Base-by-base conservation (phyloP, 2,797 vertebrate genomes). In the Melanotaenia pygmaea region DNA sequence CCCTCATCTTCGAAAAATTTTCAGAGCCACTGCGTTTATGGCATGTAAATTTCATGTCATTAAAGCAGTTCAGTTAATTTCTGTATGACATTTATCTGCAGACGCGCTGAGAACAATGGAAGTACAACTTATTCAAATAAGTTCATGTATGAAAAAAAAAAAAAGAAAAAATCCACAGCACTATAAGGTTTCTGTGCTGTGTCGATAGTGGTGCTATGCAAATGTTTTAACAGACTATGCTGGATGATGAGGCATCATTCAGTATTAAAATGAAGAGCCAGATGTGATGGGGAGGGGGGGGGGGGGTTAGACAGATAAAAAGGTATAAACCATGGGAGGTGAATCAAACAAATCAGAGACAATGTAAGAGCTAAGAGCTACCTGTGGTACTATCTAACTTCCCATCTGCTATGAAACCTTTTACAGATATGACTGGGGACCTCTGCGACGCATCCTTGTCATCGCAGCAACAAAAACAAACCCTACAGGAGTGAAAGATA, bases 401-500 rank as follows among this genome's bases (percentile, higher is more conserved):
- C 34, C 71, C 70, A 86, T 83, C 64, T 81, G 54, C 71, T 45
- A 70, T 60, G 61, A 51, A 78, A 76, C 64, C 43, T 38, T 70
- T 50, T 38, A 72, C 50, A 61, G 75, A 84, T 85, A 79, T 65
- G 50, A 76, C 47, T 11, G 8, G 66, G 20, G 59, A 78, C 50
- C 50, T 72, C 60, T 65, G 59, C 66, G 74, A 72, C 71, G 72
- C 63, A 71, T 37, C 16, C 20, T 47, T 69, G 70, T 80, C 76
- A 79, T 51, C 11, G 3, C 64, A 59, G 60, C 69, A 72, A 51
- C 34, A 63, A 35, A 13, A 72, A 50, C 64, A 82, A 69, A 74
- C 47, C 35, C 50, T 59, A 20, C 28, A 24, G 22, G 56, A 70
- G 20, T 30, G 4, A 54, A 14, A 59, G 67, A 70, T 64, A 74